A percentile compares a stretch with the other conserved stretches of the same genome.
Conservation (phyloP, 2,888 invertebrate species). For the Osmoderma eremita region DNA sequence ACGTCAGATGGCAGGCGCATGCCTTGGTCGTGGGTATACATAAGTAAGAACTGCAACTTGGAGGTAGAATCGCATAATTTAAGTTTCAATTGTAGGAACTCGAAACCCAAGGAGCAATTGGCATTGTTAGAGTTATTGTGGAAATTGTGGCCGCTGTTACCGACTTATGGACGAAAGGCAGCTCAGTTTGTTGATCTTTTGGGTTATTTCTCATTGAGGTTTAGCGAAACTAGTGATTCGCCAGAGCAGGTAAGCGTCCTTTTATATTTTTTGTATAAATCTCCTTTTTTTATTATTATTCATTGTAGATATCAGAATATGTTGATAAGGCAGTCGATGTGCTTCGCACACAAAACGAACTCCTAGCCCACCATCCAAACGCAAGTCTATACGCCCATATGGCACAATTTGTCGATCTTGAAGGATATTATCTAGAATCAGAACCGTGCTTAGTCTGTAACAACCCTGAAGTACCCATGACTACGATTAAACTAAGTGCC, state of each 20-base stretch:
- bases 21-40: conserved; percentile 85
- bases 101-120: conserved; percentile 80
- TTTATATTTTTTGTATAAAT: neutral
- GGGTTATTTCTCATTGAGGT: conserved; percentile 93
- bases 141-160: conserved; percentile 90
- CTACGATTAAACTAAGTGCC: conserved; percentile 90
- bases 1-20: conserved; percentile 96
- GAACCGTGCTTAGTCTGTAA: conserved; percentile 98
- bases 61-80: neutral
- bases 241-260: conserved; percentile 67
- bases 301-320: conserved; percentile 73
- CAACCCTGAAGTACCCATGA: conserved; percentile 94
- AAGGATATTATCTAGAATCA: conserved; percentile 95
- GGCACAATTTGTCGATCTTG: conserved; percentile 93
- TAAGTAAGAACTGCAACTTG: conserved; percentile 67
- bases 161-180: conserved; percentile 91
- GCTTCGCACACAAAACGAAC: conserved; percentile 87
- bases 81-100: conserved; percentile 70
- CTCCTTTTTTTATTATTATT: neutral
- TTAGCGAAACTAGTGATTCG: conserved; percentile 77
- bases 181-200: conserved; percentile 97
- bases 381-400: conserved; percentile 91
- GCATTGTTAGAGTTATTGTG: conserved; percentile 84
- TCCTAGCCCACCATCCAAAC: conserved; percentile 92
- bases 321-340: conserved; percentile 88